Evolutionary conservation across 1,140 invertebrate genomes (phyloP).

Genomic region (Drosophila hydei): DNA sequence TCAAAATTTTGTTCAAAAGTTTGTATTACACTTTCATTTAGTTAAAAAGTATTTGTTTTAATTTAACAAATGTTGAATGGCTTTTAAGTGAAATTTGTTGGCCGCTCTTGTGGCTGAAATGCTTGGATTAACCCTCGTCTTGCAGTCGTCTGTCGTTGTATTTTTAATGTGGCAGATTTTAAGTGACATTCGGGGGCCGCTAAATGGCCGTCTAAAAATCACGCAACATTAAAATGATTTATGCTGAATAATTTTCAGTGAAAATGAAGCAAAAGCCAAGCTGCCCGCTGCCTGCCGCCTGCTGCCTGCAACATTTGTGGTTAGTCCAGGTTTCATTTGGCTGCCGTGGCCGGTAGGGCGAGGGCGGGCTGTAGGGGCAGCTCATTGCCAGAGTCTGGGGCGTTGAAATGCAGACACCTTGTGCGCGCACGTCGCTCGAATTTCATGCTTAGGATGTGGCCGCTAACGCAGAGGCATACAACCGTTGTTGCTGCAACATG

Average conservation of each 20-base stretch:
- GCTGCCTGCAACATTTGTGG: constrained; percentile 50
- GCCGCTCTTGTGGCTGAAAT: neutral
- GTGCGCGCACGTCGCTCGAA: constrained; percentile 75
- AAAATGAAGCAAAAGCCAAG: constrained; percentile 74
- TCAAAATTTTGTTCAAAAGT: neutral
- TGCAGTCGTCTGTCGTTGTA: constrained; percentile 35
- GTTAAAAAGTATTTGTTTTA: neutral
- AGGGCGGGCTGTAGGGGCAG: neutral
- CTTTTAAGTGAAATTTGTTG: neutral
- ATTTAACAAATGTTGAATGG: neutral
- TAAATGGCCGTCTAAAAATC: constrained; percentile 80
- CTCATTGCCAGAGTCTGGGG: constrained; percentile 44
- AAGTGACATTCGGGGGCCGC: constrained; percentile 77
- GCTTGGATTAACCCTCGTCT: constrained; percentile 24
- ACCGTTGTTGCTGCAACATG: constrained; percentile 58
- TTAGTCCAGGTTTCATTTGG: constrained; percentile 41
- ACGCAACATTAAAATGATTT: constrained; percentile 81
- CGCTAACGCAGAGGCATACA: constrained; percentile 19
- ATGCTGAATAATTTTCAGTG: constrained; percentile 78
- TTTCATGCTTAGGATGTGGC: constrained; percentile 57
- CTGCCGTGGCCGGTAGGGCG: neutral
- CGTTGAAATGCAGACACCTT: constrained; percentile 79
- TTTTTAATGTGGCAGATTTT: constrained; percentile 78
- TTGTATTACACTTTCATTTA: neutral
- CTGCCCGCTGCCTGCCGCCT: constrained; percentile 29